phyloP scores from a whole-genome alignment of 2,888 invertebrate species.

The Diogma glabrata region DNA sequence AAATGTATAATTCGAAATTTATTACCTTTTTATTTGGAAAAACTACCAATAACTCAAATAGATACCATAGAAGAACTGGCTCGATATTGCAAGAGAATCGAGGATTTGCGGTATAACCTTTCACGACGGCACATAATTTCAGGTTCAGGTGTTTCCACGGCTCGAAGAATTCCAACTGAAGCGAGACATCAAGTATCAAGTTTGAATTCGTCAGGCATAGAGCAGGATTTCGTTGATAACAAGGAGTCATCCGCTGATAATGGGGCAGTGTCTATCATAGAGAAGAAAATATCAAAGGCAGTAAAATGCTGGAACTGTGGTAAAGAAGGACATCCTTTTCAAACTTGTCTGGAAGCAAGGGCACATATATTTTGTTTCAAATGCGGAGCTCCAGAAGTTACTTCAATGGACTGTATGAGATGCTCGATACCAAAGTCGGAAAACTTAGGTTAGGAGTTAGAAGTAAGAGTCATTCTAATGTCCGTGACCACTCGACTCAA shows the following conservation, averaged over 20 bases:
- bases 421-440: not conserved
- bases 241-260: too few species aligned
- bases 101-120: not conserved
- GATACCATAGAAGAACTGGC: not conserved
- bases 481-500: not conserved
- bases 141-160: too few species aligned
- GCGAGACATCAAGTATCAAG: too few species aligned
- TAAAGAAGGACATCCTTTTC: not conserved
- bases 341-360: not conserved
- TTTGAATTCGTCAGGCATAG: too few species aligned
- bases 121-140: not conserved
- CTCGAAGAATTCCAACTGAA: too few species aligned
- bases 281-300: too few species aligned
- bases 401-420: not conserved
- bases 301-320: not conserved
- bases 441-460: not conserved
- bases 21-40: not conserved
- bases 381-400: not conserved
- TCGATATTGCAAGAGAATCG: not conserved
- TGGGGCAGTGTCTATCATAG: too few species aligned
- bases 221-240: too few species aligned
- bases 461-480: not conserved
- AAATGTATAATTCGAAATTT: not conserved
- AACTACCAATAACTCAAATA: not conserved
- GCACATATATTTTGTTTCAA: not conserved